phyloP scores from a whole-genome alignment of 2,113 vertebrate species.

The Crotalus horridus region DNA sequence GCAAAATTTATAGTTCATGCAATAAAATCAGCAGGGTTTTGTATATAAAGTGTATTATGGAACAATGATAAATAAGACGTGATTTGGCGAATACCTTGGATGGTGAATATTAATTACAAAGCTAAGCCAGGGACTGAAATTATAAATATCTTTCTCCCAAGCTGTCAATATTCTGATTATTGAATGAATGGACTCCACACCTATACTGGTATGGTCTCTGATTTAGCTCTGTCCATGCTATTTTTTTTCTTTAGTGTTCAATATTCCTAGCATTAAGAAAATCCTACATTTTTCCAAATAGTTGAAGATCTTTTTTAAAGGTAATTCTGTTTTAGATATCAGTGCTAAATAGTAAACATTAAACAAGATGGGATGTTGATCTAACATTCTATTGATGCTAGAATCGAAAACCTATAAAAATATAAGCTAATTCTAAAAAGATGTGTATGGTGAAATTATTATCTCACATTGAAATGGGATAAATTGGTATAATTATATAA shows the following conservation, averaged over 20 bases:
- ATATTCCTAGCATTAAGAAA: not conserved
- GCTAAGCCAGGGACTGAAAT: not conserved
- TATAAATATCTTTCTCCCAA: not conserved
- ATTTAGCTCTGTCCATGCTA: not conserved
- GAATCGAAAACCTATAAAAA: not conserved
- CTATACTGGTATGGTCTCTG: not conserved
- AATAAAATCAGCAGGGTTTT: not conserved
- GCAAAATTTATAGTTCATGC: not conserved
- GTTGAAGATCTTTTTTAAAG: not conserved
- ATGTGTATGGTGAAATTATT: not conserved
- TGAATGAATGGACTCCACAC: not conserved
- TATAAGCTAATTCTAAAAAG: not conserved
- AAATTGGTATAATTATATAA: not conserved
- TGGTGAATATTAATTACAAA: not conserved
- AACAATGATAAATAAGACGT: not conserved
- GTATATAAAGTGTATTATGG: not conserved
- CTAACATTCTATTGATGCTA: not conserved
- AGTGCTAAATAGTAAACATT: not conserved
- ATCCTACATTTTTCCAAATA: not conserved
- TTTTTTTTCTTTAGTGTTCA: not conserved
- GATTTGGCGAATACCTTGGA: not conserved
- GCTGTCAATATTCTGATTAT: not conserved
- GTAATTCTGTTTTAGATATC: not conserved
- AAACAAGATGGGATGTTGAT: not conserved
- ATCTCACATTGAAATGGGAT: not conserved